phyloP scores from a whole-genome alignment of 2,888 invertebrate genomes.

The Andrena marginata region DNA sequence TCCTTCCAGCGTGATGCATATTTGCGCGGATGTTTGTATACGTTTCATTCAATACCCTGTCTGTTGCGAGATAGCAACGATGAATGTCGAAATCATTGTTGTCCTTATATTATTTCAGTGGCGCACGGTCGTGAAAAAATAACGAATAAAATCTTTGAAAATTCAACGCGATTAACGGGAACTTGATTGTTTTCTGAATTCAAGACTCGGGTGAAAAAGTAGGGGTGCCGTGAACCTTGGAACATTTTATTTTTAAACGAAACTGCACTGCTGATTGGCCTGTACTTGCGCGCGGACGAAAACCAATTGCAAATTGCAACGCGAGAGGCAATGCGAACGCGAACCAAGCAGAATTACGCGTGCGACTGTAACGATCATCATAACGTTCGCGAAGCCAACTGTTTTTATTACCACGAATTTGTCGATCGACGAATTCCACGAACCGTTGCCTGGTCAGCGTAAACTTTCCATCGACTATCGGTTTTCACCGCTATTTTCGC shows the following conservation, averaged over 20 bases:
- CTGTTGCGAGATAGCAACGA: background rate
- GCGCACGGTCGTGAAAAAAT: no score
- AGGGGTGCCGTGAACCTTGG: no score
- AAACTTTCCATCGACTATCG: constrained; percentile 44
- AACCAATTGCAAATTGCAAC: constrained; percentile 18
- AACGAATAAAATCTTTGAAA: no score
- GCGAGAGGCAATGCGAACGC: background rate
- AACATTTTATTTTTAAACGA: background rate
- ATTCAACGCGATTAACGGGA: no score
- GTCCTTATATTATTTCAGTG: background rate
- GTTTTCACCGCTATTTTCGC: constrained; percentile 23
- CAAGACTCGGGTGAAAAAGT: no score
- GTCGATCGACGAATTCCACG: constrained; percentile 41
- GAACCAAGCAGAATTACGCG: constrained; percentile 5
- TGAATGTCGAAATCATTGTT: background rate
- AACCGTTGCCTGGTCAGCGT: constrained; percentile 26
- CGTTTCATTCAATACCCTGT: background rate
- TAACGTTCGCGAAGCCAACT: constrained; percentile 27
- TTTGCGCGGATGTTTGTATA: background rate
- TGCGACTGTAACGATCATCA: constrained; percentile 30
- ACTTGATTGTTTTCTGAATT: no score
- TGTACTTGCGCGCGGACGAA: constrained; percentile 1
- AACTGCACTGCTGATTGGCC: constrained; percentile 17
- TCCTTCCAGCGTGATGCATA: background rate
- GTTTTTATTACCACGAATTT: constrained; percentile 24